Evolutionary conservation across 1,140 invertebrate genomes (phyloP).

Genomic region (Dolichoris vasculosae): DNA sequence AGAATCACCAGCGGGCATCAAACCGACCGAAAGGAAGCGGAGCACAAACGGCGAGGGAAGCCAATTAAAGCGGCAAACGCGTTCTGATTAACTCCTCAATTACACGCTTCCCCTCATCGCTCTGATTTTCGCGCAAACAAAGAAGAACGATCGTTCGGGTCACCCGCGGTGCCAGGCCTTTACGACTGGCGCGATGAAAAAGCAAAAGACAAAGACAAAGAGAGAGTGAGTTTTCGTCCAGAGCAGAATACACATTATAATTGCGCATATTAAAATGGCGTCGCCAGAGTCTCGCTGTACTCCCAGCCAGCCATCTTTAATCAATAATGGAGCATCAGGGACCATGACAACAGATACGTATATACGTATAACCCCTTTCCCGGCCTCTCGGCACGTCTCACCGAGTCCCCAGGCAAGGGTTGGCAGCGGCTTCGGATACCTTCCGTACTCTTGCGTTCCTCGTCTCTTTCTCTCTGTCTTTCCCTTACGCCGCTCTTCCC

Average conservation of each 20-base stretch:
- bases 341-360: constrained; percentile 71
- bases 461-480: constrained; percentile 26
- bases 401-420: constrained; percentile 60
- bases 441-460: constrained; percentile 40
- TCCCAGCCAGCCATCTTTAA: constrained; percentile 69
- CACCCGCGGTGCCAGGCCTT: background rate
- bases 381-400: constrained; percentile 10
- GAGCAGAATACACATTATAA: constrained; percentile 67
- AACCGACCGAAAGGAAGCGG: constrained; percentile 5
- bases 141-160: constrained; percentile 55
- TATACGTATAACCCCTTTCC: constrained; percentile 25
- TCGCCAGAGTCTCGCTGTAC: constrained; percentile 51
- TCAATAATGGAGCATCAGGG: constrained; percentile 73
- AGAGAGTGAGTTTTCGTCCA: background rate
- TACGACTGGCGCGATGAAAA: background rate
- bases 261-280: constrained; percentile 74
- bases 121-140: constrained; percentile 60
- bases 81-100: constrained; percentile 71
- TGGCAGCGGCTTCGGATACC: constrained; percentile 45
- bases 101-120: constrained; percentile 62
- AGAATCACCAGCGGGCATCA: constrained; percentile 23
- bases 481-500: background rate
- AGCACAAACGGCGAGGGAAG: constrained; percentile 46
- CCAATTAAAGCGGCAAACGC: constrained; percentile 68
- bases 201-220: background rate